Conservation (phyloP, 2,113 vertebrate genomes). For the Herpailurus yagouaroundi region DNA sequence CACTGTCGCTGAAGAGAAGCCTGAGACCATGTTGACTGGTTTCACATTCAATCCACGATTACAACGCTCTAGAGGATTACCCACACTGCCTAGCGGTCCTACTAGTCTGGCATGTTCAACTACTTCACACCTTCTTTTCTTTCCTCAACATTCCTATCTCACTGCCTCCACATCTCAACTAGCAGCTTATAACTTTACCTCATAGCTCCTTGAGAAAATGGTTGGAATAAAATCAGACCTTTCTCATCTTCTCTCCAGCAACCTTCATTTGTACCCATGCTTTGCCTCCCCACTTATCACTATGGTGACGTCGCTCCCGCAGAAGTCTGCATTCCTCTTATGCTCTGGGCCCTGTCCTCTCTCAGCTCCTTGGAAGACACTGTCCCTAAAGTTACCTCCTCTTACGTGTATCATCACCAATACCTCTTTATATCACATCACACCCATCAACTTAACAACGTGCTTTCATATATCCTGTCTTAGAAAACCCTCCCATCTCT, state of each 20-base stretch:
- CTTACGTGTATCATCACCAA: neutral
- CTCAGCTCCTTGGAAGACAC: neutral
- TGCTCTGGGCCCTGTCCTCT: too few species aligned
- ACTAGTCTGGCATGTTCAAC: neutral
- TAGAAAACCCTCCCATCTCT: neutral
- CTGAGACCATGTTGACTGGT: neutral
- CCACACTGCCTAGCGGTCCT: neutral
- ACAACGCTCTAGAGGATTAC: too few species aligned
- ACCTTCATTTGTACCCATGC: neutral
- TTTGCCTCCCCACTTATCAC: neutral
- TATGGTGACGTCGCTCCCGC: neutral
- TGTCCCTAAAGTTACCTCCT: neutral
- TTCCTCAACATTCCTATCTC: neutral
- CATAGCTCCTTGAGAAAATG: neutral
- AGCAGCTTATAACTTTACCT: neutral
- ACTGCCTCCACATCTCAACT: neutral
- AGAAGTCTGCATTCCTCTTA: neutral
- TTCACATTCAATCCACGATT: neutral
- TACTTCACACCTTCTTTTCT: neutral
- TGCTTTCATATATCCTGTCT: neutral
- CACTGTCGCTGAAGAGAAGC: neutral
- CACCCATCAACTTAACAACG: neutral
- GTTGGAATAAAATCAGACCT: neutral
- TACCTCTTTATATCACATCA: neutral
- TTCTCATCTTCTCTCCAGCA: neutral